These are phyloP conservation scores for Morbakka virulenta DNA, from an alignment of 30 jellyfish, hydroid and myxozoan species.

Conservation along the genomic window DNA sequence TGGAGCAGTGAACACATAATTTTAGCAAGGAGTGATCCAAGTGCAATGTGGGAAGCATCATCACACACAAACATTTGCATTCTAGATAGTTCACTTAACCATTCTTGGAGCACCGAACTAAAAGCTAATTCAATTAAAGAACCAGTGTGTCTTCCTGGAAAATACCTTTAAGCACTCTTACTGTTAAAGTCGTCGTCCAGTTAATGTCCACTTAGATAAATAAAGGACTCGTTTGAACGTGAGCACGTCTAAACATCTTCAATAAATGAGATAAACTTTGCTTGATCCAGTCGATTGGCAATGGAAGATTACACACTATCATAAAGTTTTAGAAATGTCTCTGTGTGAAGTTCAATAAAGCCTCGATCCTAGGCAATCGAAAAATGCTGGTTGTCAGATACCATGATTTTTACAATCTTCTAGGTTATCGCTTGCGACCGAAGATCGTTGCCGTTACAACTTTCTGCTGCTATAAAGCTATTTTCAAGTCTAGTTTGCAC, in stretches of 20 bases:
- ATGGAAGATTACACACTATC: slow-evolving; percentile 4
- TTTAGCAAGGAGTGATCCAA: slow-evolving; percentile 1
- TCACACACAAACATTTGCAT: slow-evolving; percentile 64
- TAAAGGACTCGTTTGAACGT: slow-evolving; percentile 63
- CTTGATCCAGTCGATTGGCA: slow-evolving; percentile 40
- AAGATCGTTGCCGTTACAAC: slow-evolving; percentile 27
- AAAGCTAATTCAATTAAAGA: too few species aligned
- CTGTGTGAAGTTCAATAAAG: slow-evolving; percentile 31
- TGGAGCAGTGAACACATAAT: too few species aligned
- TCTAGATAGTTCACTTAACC: too few species aligned
- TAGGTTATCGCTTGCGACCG: slow-evolving; percentile 24
- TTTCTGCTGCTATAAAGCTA: slow-evolving; percentile 10
- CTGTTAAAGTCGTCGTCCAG: slow-evolving; percentile 36
- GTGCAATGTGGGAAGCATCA: slow-evolving; percentile 67
- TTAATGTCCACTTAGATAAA: slow-evolving; percentile 52
- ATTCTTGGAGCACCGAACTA: slow-evolving; percentile 57
- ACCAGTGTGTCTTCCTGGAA: too few species aligned
- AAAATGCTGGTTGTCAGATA: slow-evolving; percentile 59
- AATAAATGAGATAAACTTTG: slow-evolving; percentile 48
- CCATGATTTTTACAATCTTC: slow-evolving; percentile 49
- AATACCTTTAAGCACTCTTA: slow-evolving; percentile 40
- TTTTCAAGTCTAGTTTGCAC: slow-evolving; percentile 33
- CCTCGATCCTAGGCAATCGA: slow-evolving; percentile 55
- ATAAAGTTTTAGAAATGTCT: slow-evolving; percentile 29
- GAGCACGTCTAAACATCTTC: slow-evolving; percentile 73